phyloP scores from a whole-genome alignment of 2,113 vertebrate genomes.

The Todiramphus saurophagus region DNA sequence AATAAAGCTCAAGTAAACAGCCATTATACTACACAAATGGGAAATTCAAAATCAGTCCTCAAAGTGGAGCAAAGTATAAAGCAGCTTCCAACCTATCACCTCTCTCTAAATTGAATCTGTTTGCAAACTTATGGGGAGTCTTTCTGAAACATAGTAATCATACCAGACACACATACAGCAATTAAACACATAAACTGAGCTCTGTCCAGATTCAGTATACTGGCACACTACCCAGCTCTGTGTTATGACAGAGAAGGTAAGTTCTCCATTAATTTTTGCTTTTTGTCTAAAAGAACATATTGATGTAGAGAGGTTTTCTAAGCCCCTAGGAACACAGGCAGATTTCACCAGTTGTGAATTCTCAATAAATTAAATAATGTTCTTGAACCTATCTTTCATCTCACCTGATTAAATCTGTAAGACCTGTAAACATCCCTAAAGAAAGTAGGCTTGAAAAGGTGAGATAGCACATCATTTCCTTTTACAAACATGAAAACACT shows the following conservation, averaged over 20 bases:
- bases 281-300: background rate
- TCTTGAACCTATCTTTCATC: background rate
- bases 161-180: background rate
- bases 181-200: background rate
- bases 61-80: background rate
- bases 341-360: background rate
- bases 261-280: background rate
- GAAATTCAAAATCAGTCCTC: background rate
- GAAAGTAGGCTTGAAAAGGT: background rate
- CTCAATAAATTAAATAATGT: background rate
- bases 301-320: background rate
- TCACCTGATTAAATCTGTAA: background rate
- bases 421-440: background rate
- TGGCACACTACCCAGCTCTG: background rate
- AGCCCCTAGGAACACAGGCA: background rate
- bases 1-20: background rate
- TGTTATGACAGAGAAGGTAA: background rate
- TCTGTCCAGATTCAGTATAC: background rate
- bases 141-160: background rate
- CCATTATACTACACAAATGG: background rate
- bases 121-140: background rate
- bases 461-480: background rate
- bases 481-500: background rate
- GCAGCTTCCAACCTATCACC: background rate
- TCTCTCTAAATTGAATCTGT: background rate